Conservation (phyloP, 2,797 vertebrate genomes). For the Onychomys leucogaster region DNA sequence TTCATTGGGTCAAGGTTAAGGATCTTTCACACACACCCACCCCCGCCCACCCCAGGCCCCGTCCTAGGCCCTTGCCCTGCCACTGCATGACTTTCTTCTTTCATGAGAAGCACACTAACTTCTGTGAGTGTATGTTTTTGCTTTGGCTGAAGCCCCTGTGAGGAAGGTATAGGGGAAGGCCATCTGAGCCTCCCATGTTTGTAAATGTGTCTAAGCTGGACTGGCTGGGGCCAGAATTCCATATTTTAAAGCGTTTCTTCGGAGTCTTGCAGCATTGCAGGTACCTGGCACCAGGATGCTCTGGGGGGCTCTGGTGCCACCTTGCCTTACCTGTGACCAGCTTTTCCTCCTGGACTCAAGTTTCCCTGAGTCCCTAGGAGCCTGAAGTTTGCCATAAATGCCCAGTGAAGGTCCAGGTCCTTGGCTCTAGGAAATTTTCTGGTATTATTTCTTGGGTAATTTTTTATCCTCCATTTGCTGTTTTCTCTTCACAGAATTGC, state of each 20-base stretch:
- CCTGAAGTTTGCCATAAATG: not conserved
- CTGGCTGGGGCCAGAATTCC: not conserved
- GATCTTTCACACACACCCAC: not conserved
- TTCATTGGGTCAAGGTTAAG: not conserved
- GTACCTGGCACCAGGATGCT: not conserved
- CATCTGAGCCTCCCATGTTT: not conserved
- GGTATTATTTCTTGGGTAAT: slow-evolving; percentile 17
- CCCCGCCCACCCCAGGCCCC: not conserved
- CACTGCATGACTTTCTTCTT: not conserved
- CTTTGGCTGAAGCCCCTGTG: not conserved
- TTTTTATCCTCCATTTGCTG: not conserved
- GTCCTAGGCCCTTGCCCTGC: not conserved
- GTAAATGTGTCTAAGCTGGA: not conserved
- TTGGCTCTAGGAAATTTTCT: slow-evolving; percentile 29
- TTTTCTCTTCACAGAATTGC: slow-evolving; percentile 20
- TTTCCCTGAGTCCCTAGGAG: not conserved
- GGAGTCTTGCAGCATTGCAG: not conserved
- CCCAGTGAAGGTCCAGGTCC: not conserved
- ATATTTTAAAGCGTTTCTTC: not conserved
- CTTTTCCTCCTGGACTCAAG: not conserved
- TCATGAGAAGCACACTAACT: not conserved
- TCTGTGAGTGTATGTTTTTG: not conserved
- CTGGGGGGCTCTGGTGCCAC: rapidly evolving
- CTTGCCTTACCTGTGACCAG: not conserved
- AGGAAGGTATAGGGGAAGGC: not conserved